Evolutionary conservation across 2,113 vertebrate genomes (phyloP), one percentile per base, ranked within the genome.

Genomic region (Oreotragus oreotragus): DNA sequence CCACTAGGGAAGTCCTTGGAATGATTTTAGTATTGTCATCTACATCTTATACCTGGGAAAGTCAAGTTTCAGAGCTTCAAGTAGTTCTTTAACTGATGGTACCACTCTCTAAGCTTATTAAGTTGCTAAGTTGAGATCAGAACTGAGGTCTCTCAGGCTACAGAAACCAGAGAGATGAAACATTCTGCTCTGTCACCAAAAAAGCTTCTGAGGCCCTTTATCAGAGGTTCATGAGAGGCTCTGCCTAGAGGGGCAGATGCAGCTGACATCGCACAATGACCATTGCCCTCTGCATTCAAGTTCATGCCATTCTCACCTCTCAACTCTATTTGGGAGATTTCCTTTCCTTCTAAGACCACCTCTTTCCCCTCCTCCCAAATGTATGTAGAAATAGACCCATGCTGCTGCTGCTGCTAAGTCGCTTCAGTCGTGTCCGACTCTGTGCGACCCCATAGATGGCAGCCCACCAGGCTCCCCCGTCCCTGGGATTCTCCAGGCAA

Each of bases 121-220:
- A 30, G 55, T 30, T 64, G 36, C 30, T 57, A 64, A n/a, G 64
- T 27, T 73, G 80, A 80, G 33, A 57, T 17, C 4, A 12, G 49
- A 91, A 70, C 30, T 33, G 49, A 57, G 23, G 28, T 76, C 36
- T 73, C 57, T 47, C 36, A 0, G 5, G 45, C 10, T 33, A 21
- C 36, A 19, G 43, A 85, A 90, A 58, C 66, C 66, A 79, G 60
- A 91, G 79, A 66, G 43, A 60, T 45, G n/a, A 53, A 88, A 70
- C 30, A 16, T 60, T 14, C 9, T 49, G 51, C 43, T 73, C 43
- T 58, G 14, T 43, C 47, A 16, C 73, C 84, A 10, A 11, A 64
- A 27, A 81, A 30, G 5, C 47, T 43, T 58, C 73, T 58, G 49
- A 92, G 84, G 36, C 9, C 49, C 15, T 39, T 28, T 45, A 28